These are phyloP conservation scores for Drosophila eugracilis DNA, from an alignment of 1,140 invertebrate species.

Conservation along the genomic window DNA sequence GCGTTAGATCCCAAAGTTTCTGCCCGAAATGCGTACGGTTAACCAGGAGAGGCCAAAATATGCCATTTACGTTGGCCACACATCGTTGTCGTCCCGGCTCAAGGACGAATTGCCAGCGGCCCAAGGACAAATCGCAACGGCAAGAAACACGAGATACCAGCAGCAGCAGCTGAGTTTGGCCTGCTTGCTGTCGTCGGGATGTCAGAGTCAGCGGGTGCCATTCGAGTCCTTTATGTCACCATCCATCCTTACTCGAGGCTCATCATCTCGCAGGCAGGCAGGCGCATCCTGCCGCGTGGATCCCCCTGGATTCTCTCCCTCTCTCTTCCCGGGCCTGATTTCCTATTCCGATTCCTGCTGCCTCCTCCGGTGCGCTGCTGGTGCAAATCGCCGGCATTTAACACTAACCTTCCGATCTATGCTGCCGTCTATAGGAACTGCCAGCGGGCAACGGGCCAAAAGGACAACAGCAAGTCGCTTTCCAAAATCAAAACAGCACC, in stretches of 20 bases:
- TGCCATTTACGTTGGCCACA: conserved; percentile 77
- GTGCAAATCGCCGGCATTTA: conserved; percentile 78
- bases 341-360: conserved; percentile 3
- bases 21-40: conserved; percentile 51
- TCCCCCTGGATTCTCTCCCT: conserved; percentile 15
- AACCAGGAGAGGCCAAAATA: conserved; percentile 81
- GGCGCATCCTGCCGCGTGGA: conserved; percentile 63
- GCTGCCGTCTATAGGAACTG: conserved; percentile 12
- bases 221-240: conserved; percentile 12
- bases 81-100: conserved; percentile 34
- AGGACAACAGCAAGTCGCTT: conserved; percentile 19
- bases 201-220: conserved; percentile 61
- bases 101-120: conserved; percentile 42
- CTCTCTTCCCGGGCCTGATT: not conserved
- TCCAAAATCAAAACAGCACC: conserved; percentile 47
- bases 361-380: conserved; percentile 72
- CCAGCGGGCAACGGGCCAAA: conserved; percentile 21
- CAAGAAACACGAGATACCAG: conserved; percentile 21
- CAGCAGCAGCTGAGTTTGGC: conserved; percentile 52
- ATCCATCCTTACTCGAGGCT: conserved; percentile 46
- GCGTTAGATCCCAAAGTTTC: conserved; percentile 41
- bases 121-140: conserved; percentile 12
- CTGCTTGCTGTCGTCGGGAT: conserved; percentile 60
- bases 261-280: conserved; percentile 49
- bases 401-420: conserved; percentile 62